phyloP scores from a whole-genome alignment of 2,113 vertebrate species.

The Lepisosteus osseus region DNA sequence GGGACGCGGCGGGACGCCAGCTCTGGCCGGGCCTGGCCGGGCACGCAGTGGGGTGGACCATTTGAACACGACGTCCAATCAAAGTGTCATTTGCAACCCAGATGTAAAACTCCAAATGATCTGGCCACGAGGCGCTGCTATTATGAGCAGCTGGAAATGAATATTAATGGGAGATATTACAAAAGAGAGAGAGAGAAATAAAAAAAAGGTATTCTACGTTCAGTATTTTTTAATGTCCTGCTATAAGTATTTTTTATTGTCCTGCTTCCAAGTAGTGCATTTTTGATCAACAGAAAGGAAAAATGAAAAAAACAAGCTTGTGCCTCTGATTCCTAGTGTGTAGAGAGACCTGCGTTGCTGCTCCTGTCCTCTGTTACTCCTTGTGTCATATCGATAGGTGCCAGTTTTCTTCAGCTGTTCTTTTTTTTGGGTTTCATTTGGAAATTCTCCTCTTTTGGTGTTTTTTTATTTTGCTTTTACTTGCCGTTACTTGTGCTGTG shows the following conservation, averaged over 20 bases:
- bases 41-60: slow-evolving; percentile 92
- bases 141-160: slow-evolving; percentile 99
- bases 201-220: slow-evolving; percentile 95
- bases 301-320: slow-evolving; percentile 62
- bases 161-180: slow-evolving; percentile 99
- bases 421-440: slow-evolving; percentile 37
- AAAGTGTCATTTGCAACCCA: slow-evolving; percentile 99
- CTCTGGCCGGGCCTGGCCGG: slow-evolving; percentile 95
- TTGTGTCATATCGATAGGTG: slow-evolving; percentile 93
- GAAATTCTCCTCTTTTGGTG: slow-evolving; percentile 48
- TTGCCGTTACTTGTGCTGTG: slow-evolving; percentile 87
- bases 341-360: slow-evolving; percentile 84
- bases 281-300: slow-evolving; percentile 55
- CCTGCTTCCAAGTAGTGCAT: slow-evolving; percentile 78
- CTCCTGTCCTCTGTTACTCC: slow-evolving; percentile 85
- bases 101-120: slow-evolving; percentile 99
- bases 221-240: slow-evolving; percentile 99
- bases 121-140: slow-evolving; percentile 98
- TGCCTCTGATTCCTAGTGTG: slow-evolving; percentile 83
- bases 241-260: slow-evolving; percentile 84
- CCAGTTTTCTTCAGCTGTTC: slow-evolving; percentile 56
- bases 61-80: slow-evolving; percentile 99
- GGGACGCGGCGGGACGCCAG: slow-evolving; percentile 90
- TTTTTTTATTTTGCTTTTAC: slow-evolving; percentile 66
- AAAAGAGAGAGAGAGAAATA: slow-evolving; percentile 45